Conservation (phyloP, 2,888 invertebrate species). For the Hypomecis punctinalis region DNA sequence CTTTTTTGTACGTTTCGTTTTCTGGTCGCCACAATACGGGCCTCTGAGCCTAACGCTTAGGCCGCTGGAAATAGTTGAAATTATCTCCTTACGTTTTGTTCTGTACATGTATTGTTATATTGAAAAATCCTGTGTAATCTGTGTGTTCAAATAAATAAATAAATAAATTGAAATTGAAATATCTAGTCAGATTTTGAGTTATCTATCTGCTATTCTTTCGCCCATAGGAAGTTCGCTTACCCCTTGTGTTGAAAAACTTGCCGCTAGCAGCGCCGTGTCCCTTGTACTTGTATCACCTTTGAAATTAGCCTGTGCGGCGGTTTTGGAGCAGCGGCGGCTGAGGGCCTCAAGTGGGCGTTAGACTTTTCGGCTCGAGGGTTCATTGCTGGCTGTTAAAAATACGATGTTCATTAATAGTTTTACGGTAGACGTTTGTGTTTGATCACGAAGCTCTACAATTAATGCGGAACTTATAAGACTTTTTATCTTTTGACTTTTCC, state of each 20-base stretch:
- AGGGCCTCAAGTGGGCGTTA: slow-evolving; percentile 25
- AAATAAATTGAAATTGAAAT: no score
- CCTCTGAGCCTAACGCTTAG: no score
- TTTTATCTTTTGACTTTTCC: no score
- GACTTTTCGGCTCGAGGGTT: slow-evolving; percentile 13
- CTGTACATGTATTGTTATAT: no score
- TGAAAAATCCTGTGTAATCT: no score
- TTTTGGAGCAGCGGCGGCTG: slow-evolving; percentile 23
- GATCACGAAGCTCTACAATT: not conserved
- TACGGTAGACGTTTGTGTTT: not conserved
- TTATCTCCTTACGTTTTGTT: no score
- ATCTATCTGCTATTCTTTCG: slow-evolving; percentile 7
- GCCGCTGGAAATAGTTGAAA: no score
- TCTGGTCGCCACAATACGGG: no score
- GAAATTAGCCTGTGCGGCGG: slow-evolving; percentile 31
- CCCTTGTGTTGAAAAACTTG: slow-evolving; percentile 39
- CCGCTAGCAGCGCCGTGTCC: slow-evolving; percentile 31
- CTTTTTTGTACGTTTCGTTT: no score
- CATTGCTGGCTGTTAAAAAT: slow-evolving; percentile 9
- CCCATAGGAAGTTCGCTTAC: slow-evolving; percentile 3
- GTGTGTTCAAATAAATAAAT: no score
- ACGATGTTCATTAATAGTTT: not conserved
- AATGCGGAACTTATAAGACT: no score
- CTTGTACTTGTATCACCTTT: slow-evolving; percentile 29
- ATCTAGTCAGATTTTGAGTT: not conserved